phyloP scores from a whole-genome alignment of 2,888 invertebrate species.

The Fragum fragum region DNA sequence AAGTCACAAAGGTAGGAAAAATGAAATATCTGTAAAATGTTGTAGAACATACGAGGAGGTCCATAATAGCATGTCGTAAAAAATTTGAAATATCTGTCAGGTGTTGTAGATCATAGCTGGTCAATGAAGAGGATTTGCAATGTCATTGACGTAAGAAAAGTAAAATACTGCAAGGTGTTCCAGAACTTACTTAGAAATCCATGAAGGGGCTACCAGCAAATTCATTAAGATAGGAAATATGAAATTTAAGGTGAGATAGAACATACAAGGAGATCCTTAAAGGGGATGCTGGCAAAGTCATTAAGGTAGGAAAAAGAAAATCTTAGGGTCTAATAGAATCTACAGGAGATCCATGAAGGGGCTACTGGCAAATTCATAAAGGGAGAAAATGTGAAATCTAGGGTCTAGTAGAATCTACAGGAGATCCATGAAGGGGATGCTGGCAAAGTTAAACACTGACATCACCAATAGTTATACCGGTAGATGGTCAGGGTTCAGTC shows the following conservation, averaged over 20 bases:
- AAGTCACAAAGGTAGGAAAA: slow-evolving; percentile 91
- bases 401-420: too few species aligned
- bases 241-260: too few species aligned
- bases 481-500: too few species aligned
- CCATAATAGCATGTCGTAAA: too few species aligned
- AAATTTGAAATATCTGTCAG: too few species aligned
- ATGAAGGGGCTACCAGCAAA: slow-evolving; percentile 96
- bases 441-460: too few species aligned
- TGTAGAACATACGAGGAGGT: slow-evolving; percentile 97
- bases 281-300: slow-evolving; percentile 96
- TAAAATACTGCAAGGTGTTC: slow-evolving; percentile 96
- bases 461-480: too few species aligned
- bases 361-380: slow-evolving; percentile 97
- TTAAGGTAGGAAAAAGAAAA: slow-evolving; percentile 89
- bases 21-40: slow-evolving; percentile 97
- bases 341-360: slow-evolving; percentile 95
- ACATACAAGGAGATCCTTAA: slow-evolving; percentile 94
- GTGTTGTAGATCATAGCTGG: too few species aligned
- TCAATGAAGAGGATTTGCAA: too few species aligned
- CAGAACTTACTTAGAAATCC: slow-evolving; percentile 95
- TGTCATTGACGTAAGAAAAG: too few species aligned
- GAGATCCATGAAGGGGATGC: slow-evolving; percentile 96
- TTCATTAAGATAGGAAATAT: slow-evolving; percentile 90
- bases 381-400: slow-evolving; percentile 67
- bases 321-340: slow-evolving; percentile 95